Evolutionary conservation across 2,797 vertebrate genomes (phyloP).

Genomic region (Poeciliopsis gracilis): DNA sequence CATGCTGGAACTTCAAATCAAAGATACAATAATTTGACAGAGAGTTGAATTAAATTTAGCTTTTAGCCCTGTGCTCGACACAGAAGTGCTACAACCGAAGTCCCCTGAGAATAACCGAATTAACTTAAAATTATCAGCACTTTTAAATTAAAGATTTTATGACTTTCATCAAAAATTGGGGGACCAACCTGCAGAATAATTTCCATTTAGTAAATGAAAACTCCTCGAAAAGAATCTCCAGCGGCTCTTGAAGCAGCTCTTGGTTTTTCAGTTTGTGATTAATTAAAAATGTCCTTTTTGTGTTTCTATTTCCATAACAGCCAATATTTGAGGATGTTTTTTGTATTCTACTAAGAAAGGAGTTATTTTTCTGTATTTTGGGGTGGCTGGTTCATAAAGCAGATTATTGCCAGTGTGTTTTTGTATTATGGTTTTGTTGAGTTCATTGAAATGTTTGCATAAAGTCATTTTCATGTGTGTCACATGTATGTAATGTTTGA

Average conservation of each 20-base stretch:
- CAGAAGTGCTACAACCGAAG: neutral
- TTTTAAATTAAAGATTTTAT: constrained; percentile 43
- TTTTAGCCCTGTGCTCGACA: constrained; percentile 18
- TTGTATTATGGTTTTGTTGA: neutral
- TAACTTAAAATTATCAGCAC: constrained; percentile 13
- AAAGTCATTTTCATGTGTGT: neutral
- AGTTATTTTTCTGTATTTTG: neutral
- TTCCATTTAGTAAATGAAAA: constrained; percentile 19
- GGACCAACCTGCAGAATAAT: constrained; percentile 4
- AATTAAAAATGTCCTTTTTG: neutral
- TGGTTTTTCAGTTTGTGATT: neutral
- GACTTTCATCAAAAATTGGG: constrained; percentile 14
- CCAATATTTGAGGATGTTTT: neutral
- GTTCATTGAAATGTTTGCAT: neutral
- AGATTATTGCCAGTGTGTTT: neutral
- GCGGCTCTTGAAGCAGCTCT: neutral
- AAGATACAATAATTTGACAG: constrained; percentile 59
- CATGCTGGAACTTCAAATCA: constrained; percentile 45
- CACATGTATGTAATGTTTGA: neutral
- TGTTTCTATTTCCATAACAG: neutral
- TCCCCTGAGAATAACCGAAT: constrained; percentile 1
- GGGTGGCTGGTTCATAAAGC: neutral
- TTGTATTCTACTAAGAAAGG: neutral
- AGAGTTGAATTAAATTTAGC: constrained; percentile 49
- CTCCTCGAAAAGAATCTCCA: constrained; percentile 1